These are phyloP conservation scores for Herpailurus yagouaroundi DNA, from an alignment of 2,113 vertebrate species.

Conservation along the genomic window DNA sequence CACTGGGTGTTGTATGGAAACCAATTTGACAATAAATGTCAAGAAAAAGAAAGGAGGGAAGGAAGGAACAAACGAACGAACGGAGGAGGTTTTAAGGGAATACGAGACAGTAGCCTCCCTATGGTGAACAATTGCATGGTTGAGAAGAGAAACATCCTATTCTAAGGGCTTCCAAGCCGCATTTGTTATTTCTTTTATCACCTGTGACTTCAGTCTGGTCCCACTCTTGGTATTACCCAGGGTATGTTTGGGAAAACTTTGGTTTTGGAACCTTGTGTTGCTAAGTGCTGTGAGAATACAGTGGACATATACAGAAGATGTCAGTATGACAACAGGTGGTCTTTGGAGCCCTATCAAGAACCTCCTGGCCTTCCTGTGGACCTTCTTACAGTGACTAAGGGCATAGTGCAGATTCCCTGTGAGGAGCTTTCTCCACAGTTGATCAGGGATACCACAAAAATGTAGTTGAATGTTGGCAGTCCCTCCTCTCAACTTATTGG, in stretches of 20 bases:
- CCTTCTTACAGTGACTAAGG: slow-evolving; percentile 24
- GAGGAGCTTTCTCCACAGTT: not conserved
- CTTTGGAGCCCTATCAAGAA: not conserved
- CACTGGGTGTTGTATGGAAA: no score
- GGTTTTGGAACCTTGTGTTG: not conserved
- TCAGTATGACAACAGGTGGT: not conserved
- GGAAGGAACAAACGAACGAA: no score
- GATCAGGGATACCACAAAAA: not conserved
- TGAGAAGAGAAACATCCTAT: not conserved
- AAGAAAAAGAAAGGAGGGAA: no score
- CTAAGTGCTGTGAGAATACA: not conserved
- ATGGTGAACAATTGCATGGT: not conserved
- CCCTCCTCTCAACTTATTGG: not conserved
- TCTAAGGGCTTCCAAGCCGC: not conserved
- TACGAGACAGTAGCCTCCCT: not conserved
- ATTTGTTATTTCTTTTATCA: not conserved
- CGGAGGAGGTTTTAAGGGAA: not conserved
- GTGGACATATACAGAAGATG: not conserved
- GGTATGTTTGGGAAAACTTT: not conserved
- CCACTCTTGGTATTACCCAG: not conserved
- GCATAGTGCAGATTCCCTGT: not conserved
- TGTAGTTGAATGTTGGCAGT: not conserved
- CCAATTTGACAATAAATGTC: no score
- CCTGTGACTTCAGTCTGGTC: not conserved
- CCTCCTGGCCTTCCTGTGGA: not conserved